Conservation (phyloP, 1,140 invertebrate genomes). For the Drosophila ananassae region DNA sequence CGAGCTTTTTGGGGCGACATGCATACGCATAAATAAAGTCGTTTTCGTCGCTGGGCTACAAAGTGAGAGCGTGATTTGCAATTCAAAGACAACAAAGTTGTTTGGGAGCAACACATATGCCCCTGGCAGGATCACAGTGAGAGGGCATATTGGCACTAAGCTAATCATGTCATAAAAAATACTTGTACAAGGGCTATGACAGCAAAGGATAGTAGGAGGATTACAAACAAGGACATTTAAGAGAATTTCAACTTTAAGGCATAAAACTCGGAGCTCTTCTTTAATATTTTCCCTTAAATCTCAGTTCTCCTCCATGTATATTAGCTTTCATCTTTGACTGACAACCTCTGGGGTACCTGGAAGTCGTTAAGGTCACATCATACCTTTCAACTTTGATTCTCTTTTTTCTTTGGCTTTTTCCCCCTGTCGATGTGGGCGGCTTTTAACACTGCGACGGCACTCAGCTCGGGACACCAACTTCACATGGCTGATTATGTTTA, state of each 20-base stretch:
- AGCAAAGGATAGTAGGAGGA: too few species aligned
- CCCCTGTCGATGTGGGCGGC: slow-evolving; percentile 30
- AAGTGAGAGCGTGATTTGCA: slow-evolving; percentile 73
- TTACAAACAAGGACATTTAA: too few species aligned
- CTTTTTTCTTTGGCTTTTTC: background rate
- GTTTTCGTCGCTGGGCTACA: slow-evolving; percentile 54
- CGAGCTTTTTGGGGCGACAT: slow-evolving; percentile 41
- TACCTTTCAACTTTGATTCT: background rate
- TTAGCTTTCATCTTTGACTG: background rate
- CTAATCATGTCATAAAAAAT: background rate
- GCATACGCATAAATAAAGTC: slow-evolving; percentile 79
- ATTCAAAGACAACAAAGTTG: slow-evolving; percentile 76
- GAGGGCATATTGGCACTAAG: slow-evolving; percentile 25
- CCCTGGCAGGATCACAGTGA: background rate
- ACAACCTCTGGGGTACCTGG: background rate
- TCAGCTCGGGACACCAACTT: slow-evolving; percentile 30
- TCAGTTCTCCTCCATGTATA: too few species aligned
- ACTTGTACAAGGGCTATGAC: too few species aligned
- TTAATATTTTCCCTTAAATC: too few species aligned
- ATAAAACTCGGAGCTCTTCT: background rate
- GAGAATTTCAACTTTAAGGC: too few species aligned
- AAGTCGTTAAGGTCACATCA: slow-evolving; percentile 8
- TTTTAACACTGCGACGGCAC: slow-evolving; percentile 35
- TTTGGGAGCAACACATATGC: slow-evolving; percentile 45
- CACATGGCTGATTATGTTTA: slow-evolving; percentile 73